Percentiles rank a stretch among this genome's conserved stretches.
Conservation (phyloP, 1,140 invertebrate genomes). For the Pogonognathellus flavescens region DNA sequence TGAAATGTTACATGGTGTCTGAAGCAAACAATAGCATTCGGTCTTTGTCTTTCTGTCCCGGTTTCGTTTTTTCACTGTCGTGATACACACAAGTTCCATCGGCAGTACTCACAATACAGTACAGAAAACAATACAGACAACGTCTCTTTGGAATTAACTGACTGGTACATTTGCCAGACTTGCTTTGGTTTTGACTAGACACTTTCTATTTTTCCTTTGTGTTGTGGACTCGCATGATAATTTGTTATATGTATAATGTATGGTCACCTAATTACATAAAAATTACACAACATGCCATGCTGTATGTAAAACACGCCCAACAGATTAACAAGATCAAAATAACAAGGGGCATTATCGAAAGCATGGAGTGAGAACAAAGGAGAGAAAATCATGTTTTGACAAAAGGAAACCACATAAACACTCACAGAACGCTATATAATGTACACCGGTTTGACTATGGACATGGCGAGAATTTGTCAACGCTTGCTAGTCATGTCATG, state of each 20-base stretch:
- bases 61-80: neutral
- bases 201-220: neutral
- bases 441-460: slow-evolving; percentile 3
- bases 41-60: neutral
- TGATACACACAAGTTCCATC: neutral
- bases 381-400: slow-evolving; percentile 16
- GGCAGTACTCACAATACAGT: too few species aligned
- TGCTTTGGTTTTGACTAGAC: neutral
- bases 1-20: too few species aligned
- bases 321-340: slow-evolving; percentile 51
- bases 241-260: slow-evolving; percentile 40
- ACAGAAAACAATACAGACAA: too few species aligned
- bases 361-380: slow-evolving; percentile 17
- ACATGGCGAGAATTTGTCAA: slow-evolving; percentile 23
- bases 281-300: slow-evolving; percentile 55
- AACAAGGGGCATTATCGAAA: slow-evolving; percentile 17
- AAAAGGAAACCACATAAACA: slow-evolving; percentile 30
- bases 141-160: too few species aligned
- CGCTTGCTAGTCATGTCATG: neutral
- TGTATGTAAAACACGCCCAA: slow-evolving; percentile 54
- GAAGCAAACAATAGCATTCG: neutral
- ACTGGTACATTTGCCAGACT: neutral
- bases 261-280: slow-evolving; percentile 32
- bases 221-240: slow-evolving; percentile 42
- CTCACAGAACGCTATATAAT: neutral